Percentiles rank a stretch among this genome's conserved stretches.
These are phyloP conservation scores for Actinostola sp. DNA, from an alignment of 92 coral and sea anemone genomes.

Conservation along the genomic window DNA sequence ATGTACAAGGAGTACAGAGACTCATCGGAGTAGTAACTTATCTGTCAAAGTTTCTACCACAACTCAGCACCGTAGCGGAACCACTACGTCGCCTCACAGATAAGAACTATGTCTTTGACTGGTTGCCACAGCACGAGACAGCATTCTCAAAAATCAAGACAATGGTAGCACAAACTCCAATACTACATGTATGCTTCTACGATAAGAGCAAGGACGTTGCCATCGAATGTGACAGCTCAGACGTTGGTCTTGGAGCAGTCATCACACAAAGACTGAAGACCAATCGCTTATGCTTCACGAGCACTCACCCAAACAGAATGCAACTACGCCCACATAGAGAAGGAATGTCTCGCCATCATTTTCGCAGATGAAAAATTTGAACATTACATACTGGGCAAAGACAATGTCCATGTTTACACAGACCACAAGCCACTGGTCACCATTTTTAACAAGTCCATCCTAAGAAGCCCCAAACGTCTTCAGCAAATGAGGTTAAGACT, in stretches of 20 bases:
- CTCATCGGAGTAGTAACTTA: constrained; percentile 48
- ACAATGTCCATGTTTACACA: constrained; percentile 15
- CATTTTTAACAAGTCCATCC: constrained; percentile 49
- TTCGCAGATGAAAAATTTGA: constrained; percentile 57
- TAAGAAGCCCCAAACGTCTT: constrained; percentile 57
- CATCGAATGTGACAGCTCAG: constrained; percentile 56
- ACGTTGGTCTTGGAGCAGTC: constrained; percentile 57
- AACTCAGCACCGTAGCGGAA: constrained; percentile 42
- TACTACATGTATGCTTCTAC: constrained; percentile 49
- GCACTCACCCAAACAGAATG: constrained; percentile 51
- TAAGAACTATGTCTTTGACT: constrained; percentile 41
- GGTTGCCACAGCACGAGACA: constrained; percentile 60
- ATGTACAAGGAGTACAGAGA: constrained; percentile 48
- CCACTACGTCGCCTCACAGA: constrained; percentile 63
- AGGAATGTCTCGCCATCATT: constrained; percentile 56
- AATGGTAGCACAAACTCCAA: constrained; percentile 48
- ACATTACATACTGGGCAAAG: constrained; percentile 47
- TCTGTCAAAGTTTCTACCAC: constrained; percentile 55
- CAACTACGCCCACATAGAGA: constrained; percentile 56
- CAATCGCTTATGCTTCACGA: constrained; percentile 54
- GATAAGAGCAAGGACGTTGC: constrained; percentile 48
- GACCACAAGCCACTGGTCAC: constrained; percentile 49
- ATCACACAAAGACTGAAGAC: constrained; percentile 65
- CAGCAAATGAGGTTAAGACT: constrained; percentile 5
- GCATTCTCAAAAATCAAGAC: constrained; percentile 46